These are phyloP conservation scores for Amphimallon solstitiale DNA, from an alignment of 2,888 invertebrate genomes.

Conservation along the genomic window DNA sequence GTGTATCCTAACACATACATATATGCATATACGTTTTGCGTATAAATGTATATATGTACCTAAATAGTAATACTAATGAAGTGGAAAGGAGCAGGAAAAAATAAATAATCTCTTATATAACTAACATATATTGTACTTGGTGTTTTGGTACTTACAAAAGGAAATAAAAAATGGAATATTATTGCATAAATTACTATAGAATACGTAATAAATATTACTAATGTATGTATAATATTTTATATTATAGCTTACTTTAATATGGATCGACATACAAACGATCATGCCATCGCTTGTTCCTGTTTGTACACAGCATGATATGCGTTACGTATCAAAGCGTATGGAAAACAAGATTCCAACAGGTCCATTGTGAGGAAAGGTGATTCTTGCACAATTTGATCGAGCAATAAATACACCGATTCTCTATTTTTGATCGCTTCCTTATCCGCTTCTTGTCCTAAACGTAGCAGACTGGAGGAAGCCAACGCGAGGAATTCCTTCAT, in stretches of 20 bases:
- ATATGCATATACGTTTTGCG: too few relatives aligned
- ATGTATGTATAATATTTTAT: neutral
- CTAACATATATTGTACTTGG: constrained; percentile 4
- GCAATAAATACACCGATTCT: constrained; percentile 94
- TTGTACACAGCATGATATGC: constrained; percentile 98
- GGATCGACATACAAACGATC: constrained; percentile 32
- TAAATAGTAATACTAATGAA: too few relatives aligned
- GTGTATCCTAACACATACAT: too few relatives aligned
- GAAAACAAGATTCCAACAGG: constrained; percentile 97
- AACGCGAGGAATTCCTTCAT: constrained; percentile 95
- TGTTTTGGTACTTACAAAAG: constrained; percentile 7
- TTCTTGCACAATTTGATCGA: constrained; percentile 98
- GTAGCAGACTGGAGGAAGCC: constrained; percentile 93
- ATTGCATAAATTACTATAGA: constrained; percentile 20
- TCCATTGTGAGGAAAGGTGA: constrained; percentile 99
- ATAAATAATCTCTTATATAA: neutral
- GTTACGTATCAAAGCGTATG: constrained; percentile 96
- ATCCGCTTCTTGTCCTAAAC: constrained; percentile 95
- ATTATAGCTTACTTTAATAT: constrained; percentile 6
- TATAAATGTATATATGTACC: too few relatives aligned
- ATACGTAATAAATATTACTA: constrained; percentile 12
- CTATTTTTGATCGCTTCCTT: constrained; percentile 93
- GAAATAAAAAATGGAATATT: constrained; percentile 20
- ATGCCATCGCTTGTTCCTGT: constrained; percentile 76
- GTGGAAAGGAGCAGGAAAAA: neutral